Evolutionary conservation across 2,888 invertebrate species (phyloP), one percentile per base, ranked within the genome.

Genomic region (Melolontha melolontha): DNA sequence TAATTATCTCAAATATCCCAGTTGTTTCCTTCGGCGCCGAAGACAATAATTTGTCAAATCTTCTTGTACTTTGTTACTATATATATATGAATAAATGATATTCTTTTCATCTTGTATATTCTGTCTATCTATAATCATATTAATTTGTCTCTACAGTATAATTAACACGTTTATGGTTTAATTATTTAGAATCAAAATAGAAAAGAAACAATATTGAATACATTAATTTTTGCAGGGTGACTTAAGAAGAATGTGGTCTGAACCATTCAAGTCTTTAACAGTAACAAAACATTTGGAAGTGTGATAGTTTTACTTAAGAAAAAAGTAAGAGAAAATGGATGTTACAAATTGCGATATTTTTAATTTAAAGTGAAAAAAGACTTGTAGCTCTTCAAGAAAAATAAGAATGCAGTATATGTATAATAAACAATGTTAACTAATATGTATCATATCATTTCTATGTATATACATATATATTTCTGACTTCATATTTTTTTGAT

Each of bases 221-320:
- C 34, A 47, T 29, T 22, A n/a, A 16, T 85, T 83, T 6, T 34
- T 34, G 1, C 85, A 97, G 97, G 97, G 98, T 74, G 98, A 98
- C 86, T 87, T 98, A 78, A 88, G 96, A 81, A 89, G 97, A 79
- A 98, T 98, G 97, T 98, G 98, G 98, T 95, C 95, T 80, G 97
- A 96, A 85, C 96, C 96, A 74, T 96, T 96, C 85, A 94, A 94
- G 85, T 87, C 92, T 76, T 91, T 93, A 78, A 89, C 89, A 79
- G 88, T 90, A 79, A 90, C 93, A 75, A 95, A 94, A 84, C 91
- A 92, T 85, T 86, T 92, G 85, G 92, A 92, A 85, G 92, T 92
- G 88, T 92, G 90, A 91, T 82, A 81, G 65, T 64, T 62, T 64
- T 55, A 65, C 51, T 67, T 67, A 63, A 67, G 51, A 40, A 5